Base-by-base conservation (phyloP, 2,888 invertebrate genomes). In the Sinelater perroti region DNA sequence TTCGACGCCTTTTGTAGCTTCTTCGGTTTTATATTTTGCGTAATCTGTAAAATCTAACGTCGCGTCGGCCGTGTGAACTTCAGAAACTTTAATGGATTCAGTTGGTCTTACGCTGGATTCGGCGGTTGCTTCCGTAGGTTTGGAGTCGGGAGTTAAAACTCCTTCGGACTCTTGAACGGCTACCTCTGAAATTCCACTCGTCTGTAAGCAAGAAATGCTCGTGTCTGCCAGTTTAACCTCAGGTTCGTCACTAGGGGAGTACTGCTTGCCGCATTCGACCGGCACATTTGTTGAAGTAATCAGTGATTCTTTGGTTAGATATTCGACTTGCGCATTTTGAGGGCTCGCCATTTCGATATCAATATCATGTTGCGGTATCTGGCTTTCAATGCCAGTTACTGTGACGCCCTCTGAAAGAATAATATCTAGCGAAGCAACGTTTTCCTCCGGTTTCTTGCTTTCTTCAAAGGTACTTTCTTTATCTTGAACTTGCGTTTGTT, bases 161-260 rank as follows among this genome's bases (percentile, higher is more conserved):
- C 80, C 81, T 80, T 89, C 89, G 31, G 83, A 83, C 78, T 91
- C 91, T 75, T 89, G 87, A 5, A 86, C 70, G n/a, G 84, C 72
- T 0, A 86, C 80, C 66, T 85, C 81, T 4, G 82, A 81, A 18
- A 82, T 71, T 68, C 84, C 83, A 64, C 85, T 85, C 33, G 81
- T 78, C 72, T 87, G 85, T 47, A 88, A 75, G 40, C 83, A 78
- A 38, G 80, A 79, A 63, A 88, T 76, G 8, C 78, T 74, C 7
- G 83, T 68, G 26, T 78, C 76, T 5, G 85, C 85, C 58, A 71
- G 78, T 68, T 79, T 80, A 16, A 70, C 68, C 44, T 75, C 70
- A 14, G 79, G 77, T 63, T 78, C 72, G 54, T 80, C 80, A 14
- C 74, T 73, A 30, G 80, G 68, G 50, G 79, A 74, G 59, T 87